Evolutionary conservation across 2,113 vertebrate genomes (phyloP), one percentile per base, ranked within the genome.

Genomic region (Centrocercus urophasianus): DNA sequence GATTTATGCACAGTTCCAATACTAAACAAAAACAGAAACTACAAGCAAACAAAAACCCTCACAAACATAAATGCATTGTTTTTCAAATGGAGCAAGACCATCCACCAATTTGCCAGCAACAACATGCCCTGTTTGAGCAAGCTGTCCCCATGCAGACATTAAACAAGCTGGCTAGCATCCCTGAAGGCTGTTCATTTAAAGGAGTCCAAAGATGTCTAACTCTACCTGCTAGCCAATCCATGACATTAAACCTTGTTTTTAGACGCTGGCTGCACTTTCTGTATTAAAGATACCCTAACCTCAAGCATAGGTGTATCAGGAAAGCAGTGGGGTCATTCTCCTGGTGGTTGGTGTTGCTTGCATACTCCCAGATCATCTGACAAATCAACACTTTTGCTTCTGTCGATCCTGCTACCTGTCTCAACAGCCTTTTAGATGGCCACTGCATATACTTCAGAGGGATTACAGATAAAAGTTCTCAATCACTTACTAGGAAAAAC

Each of bases 361-460:
- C 8, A 10, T 50, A 17, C 45, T 83, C 12, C 61, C 60, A 8
- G 15, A 22, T 8, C 11, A 21, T 38, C 52, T 89, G 45, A 86
- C 13, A 78, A 81, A 32, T 0, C 10, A 80, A 36, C 4, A 59
- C 0, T 2, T 0, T n/a, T 64, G 5, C 6, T 69, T 7, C 20
- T 16, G 18, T 77, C 43, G 28, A 22, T 18, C 50, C 50, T 45
- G 4, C 4, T 48, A 2, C 76, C 63, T 91, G 4, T 40, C 34
- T 12, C n/a, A 30, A 24, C 27, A 34, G 69, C 8, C 19, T 56
- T 74, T 77, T 30, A 83, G 28, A 27, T 15, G 3, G 10, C 0
- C 3, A 34, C 38, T 72, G 3, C 27, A 89, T 34, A 10, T 30
- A 34, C 69, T 61, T 64, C 56, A 20, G 38, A 15, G 7, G 12